phyloP scores from a whole-genome alignment of 2,113 vertebrate genomes.

The Diglossa brunneiventris region DNA sequence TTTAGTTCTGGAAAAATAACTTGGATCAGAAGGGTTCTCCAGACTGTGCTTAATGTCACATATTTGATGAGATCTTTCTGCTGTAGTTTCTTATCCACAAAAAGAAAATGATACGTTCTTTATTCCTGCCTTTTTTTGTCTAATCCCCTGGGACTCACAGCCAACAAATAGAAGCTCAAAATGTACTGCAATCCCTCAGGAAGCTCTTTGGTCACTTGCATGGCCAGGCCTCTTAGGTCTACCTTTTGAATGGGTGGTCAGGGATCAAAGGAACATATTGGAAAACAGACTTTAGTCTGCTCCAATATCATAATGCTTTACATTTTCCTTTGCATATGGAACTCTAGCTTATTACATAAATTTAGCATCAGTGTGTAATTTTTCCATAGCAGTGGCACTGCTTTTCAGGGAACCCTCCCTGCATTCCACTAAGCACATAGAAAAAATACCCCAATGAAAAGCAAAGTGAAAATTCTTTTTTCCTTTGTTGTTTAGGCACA shows the following conservation, averaged over 20 bases:
- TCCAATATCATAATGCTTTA: not conserved
- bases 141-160: not conserved
- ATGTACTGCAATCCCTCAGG: not conserved
- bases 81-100: not conserved
- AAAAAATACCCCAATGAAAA: not conserved
- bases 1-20: not conserved
- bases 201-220: not conserved
- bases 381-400: not conserved
- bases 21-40: not conserved
- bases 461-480: slow-evolving; percentile 35
- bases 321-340: not conserved
- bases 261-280: not conserved
- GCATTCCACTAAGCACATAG: not conserved
- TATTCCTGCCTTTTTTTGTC: not conserved
- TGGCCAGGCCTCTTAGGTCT: not conserved
- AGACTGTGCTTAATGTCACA: not conserved
- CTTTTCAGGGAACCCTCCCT: not conserved
- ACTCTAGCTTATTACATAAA: not conserved
- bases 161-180: not conserved
- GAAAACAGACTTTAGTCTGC: not conserved
- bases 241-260: not conserved
- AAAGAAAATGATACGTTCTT: not conserved
- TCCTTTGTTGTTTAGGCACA: slow-evolving; percentile 83
- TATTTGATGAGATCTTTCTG: not conserved
- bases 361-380: not conserved